Conservation (phyloP, 1,140 invertebrate species). For the Trachymyrmex cornetzi region DNA sequence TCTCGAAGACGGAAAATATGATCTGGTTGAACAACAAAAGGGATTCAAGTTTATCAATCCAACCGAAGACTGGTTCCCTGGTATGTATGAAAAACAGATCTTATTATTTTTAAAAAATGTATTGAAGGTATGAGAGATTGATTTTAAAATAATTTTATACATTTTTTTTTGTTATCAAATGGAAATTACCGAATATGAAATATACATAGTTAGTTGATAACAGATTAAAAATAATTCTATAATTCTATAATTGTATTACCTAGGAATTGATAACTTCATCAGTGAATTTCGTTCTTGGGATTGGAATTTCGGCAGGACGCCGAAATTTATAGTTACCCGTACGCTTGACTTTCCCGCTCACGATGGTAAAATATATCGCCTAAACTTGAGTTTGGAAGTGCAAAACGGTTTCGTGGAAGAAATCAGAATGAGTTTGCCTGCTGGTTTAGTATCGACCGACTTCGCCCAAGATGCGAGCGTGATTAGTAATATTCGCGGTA, state of each 20-base stretch:
- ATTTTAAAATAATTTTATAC: not conserved
- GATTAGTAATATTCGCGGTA: slow-evolving; percentile 82
- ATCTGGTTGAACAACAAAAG: slow-evolving; percentile 90
- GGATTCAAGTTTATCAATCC: slow-evolving; percentile 95
- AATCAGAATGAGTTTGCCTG: slow-evolving; percentile 83
- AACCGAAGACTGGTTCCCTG: slow-evolving; percentile 94
- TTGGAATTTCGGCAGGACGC: slow-evolving; percentile 96
- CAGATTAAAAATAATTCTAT: slow-evolving; percentile 17
- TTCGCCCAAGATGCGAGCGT: slow-evolving; percentile 81
- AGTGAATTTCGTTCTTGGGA: slow-evolving; percentile 93
- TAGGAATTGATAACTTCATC: slow-evolving; percentile 88
- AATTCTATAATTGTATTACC: slow-evolving; percentile 72
- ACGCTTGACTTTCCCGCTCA: slow-evolving; percentile 75
- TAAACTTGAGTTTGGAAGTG: slow-evolving; percentile 81
- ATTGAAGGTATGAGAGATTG: not conserved
- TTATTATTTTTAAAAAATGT: slow-evolving; percentile 15
- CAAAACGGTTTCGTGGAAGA: slow-evolving; percentile 82
- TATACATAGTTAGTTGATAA: not conserved
- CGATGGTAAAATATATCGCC: slow-evolving; percentile 67
- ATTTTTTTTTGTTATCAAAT: slow-evolving; percentile 12
- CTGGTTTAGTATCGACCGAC: slow-evolving; percentile 69
- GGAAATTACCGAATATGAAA: not conserved
- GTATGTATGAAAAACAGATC: slow-evolving; percentile 82
- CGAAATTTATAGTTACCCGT: slow-evolving; percentile 91
- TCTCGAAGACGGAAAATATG: slow-evolving; percentile 90